A percentile compares a stretch with the other conserved stretches of the same genome.
Conservation (phyloP, 1,140 invertebrate species). For the Marisa cornuarietis region DNA sequence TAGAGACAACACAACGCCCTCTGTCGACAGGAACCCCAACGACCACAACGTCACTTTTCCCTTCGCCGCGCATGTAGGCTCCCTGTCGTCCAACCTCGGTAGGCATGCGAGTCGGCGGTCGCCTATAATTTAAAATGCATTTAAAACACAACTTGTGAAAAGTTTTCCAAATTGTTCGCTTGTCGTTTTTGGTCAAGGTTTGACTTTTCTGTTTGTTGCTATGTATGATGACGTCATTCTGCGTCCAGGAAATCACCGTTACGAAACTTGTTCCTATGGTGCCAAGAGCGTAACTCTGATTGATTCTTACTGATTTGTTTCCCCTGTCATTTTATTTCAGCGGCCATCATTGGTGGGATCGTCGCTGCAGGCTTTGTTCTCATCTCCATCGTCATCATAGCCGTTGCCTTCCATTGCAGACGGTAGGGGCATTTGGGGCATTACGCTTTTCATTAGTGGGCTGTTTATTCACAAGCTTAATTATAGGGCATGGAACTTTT, state of each 20-base stretch:
- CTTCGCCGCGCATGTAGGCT: constrained; percentile 1
- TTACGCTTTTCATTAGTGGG: neutral
- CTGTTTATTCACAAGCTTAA: neutral
- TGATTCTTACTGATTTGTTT: neutral
- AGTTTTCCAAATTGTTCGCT: too few relatives aligned
- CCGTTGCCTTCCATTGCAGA: constrained; percentile 48
- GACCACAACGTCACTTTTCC: constrained; percentile 9
- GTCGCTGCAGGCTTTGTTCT: constrained; percentile 49
- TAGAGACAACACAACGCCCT: neutral
- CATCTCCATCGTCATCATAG: constrained; percentile 44
- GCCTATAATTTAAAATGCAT: too few relatives aligned
- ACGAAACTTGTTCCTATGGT: too few relatives aligned
- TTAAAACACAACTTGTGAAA: too few relatives aligned
- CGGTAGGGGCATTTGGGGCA: constrained; percentile 31
- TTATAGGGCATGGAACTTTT: too few relatives aligned
- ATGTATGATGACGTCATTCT: too few relatives aligned
- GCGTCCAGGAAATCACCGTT: too few relatives aligned
- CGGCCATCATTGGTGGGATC: constrained; percentile 48
- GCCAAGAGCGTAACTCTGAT: too few relatives aligned
- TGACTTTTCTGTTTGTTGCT: too few relatives aligned
- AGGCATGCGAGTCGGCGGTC: too few relatives aligned
- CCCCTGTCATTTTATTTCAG: constrained; percentile 32
- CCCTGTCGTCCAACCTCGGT: constrained; percentile 18
- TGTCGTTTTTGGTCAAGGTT: too few relatives aligned
- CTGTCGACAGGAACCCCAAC: constrained; percentile 4